A percentile compares a stretch with the other conserved stretches of the same genome.
Conservation (phyloP, 2,113 vertebrate species). For the Orcinus orca region DNA sequence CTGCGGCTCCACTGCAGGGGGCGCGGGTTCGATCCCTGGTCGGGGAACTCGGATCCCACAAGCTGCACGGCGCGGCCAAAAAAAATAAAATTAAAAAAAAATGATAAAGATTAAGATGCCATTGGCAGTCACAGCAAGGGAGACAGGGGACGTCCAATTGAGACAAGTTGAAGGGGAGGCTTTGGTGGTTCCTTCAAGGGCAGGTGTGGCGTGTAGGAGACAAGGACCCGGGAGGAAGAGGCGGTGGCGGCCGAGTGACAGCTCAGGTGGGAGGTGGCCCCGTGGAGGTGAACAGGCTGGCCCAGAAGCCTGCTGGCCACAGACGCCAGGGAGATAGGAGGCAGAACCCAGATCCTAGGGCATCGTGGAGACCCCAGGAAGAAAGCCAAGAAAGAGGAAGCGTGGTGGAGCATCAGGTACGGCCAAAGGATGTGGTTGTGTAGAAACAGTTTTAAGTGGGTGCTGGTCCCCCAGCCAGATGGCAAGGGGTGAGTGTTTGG, state of each 20-base stretch:
- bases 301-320: too few relatives aligned
- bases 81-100: not conserved
- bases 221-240: not conserved
- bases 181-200: not conserved
- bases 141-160: fast-evolving
- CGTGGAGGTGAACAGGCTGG: fast-evolving
- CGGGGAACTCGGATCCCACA: not conserved
- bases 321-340: fast-evolving
- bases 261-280: not conserved
- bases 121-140: too few relatives aligned
- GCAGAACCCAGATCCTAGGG: not conserved
- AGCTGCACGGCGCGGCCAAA: fast-evolving
- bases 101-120: not conserved
- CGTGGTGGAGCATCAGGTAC: not conserved
- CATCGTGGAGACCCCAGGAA: not conserved
- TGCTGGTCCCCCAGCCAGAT: not conserved
- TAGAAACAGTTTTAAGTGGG: not conserved
- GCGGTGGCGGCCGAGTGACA: not conserved
- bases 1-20: not conserved
- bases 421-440: not conserved
- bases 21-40: not conserved
- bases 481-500: not conserved
- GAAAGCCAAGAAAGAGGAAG: not conserved
- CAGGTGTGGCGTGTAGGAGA: fast-evolving
- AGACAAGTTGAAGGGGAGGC: not conserved